phyloP scores from a whole-genome alignment of 2,797 vertebrate species.

The Arctocebus calabarensis region DNA sequence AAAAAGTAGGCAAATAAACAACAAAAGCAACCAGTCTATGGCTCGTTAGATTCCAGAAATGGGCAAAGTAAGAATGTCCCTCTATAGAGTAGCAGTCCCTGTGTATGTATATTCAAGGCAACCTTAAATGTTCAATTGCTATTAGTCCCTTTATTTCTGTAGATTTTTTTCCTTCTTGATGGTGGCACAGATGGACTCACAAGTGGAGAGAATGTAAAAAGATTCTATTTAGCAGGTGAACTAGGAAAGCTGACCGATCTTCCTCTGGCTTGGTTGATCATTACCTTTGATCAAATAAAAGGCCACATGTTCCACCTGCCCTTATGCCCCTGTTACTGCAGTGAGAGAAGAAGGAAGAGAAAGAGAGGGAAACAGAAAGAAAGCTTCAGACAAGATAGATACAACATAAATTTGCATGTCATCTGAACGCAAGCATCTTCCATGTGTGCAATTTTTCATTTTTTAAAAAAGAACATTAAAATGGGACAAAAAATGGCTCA shows the following conservation, averaged over 20 bases:
- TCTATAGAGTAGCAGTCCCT: background rate
- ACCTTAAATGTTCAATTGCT: constrained; percentile 61
- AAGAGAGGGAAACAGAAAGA: constrained; percentile 65
- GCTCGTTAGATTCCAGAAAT: constrained; percentile 2
- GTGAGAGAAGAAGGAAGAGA: constrained; percentile 80
- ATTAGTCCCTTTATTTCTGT: constrained; percentile 40
- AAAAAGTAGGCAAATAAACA: background rate
- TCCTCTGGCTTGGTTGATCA: constrained; percentile 90
- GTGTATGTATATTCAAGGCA: background rate
- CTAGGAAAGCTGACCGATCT: constrained; percentile 86
- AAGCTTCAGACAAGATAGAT: constrained; percentile 57
- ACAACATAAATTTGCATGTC: background rate
- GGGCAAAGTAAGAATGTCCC: background rate
- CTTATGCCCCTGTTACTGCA: constrained; percentile 88
- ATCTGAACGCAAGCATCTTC: background rate
- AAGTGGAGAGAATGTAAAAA: constrained; percentile 83
- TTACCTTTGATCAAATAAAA: constrained; percentile 92
- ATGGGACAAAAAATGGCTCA: background rate
- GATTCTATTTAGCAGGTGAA: constrained; percentile 86
- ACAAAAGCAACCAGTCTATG: background rate
- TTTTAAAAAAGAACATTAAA: background rate
- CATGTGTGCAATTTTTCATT: constrained; percentile 6
- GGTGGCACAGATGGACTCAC: constrained; percentile 80
- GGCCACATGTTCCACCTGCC: constrained; percentile 89
- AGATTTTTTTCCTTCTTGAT: constrained; percentile 72